Conservation (phyloP, 2,113 vertebrate species). For the Neogobius melanostomus region DNA sequence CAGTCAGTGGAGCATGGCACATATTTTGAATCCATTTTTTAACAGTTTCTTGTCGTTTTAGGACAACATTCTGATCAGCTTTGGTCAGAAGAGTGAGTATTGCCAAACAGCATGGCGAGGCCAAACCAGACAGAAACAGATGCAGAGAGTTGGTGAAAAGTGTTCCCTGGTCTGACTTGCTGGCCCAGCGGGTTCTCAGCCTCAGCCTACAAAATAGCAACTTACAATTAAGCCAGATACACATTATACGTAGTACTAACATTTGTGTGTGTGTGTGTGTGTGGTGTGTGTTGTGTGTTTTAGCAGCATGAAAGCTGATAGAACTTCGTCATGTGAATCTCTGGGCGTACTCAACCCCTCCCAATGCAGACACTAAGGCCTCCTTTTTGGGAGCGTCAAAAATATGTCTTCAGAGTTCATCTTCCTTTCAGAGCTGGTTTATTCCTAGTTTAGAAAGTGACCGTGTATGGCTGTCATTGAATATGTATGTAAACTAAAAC, state of each 20-base stretch:
- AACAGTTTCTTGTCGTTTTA: slow-evolving; percentile 73
- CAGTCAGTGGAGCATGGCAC: slow-evolving; percentile 78
- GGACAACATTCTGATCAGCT: slow-evolving; percentile 61
- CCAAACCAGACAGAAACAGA: slow-evolving; percentile 85
- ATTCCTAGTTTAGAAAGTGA: slow-evolving; percentile 29
- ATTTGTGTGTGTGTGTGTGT: background rate
- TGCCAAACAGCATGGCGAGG: slow-evolving; percentile 67
- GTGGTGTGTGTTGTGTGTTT: background rate
- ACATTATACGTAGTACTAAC: background rate
- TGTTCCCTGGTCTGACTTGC: slow-evolving; percentile 74
- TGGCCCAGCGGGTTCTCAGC: slow-evolving; percentile 85
- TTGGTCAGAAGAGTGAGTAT: slow-evolving; percentile 74
- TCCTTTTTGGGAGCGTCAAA: slow-evolving; percentile 32
- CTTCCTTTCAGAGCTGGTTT: slow-evolving; percentile 13
- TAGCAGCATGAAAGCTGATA: background rate
- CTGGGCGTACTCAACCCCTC: background rate
- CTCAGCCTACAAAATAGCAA: slow-evolving; percentile 65
- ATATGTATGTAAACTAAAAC: background rate
- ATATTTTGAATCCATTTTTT: slow-evolving; percentile 70
- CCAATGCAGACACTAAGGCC: background rate
- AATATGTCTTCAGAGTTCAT: slow-evolving; percentile 9
- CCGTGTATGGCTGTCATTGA: slow-evolving; percentile 6
- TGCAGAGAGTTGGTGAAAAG: slow-evolving; percentile 82
- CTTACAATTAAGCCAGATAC: background rate
- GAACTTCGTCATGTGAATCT: background rate